Evolutionary conservation across 2,888 invertebrate species (phyloP), one percentile per base, ranked within the genome.

Genomic region (Masnerella sp.): DNA sequence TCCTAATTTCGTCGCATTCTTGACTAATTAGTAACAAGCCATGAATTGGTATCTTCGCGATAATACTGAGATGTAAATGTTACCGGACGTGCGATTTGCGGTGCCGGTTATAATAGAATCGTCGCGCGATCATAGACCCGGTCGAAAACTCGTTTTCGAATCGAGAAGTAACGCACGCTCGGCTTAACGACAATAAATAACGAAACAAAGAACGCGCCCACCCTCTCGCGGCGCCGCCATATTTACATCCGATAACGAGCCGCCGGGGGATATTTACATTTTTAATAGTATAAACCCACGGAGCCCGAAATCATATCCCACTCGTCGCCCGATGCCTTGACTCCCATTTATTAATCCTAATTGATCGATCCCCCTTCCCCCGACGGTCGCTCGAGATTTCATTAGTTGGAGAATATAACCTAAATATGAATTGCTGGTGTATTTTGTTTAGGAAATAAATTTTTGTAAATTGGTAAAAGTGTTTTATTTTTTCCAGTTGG

Each of bases 201-300:
- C 79, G 81, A 82, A 84, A 85, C 84, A 84, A 84, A 84, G 80
- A 67, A 81, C 81, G 80, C 77, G 69, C 73, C 69, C 72, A 59
- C 58, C 73, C 75, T 68, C 69, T 74, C 58, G 62, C 67, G 54
- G 78, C 71, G 79, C 80, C 79, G 81, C 79, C 81, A 82, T 85
- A 86, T 86, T 86, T 86, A 85, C 83, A 85, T 84, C 80, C 82
- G 84, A 85, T 86, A 86, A 86, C 85, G 85, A 86, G 85, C 84
- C 84, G 84, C 83, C 83, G 78, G 79, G 77, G 83, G 82, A 85
- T 85, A 86, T 86, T 86, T 85, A 84, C 85, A 86, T 85, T 85
- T 86, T 85, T 86, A 86, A 85, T 85, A 84, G 81, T 83, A 83
- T 84, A 84, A 85, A 83, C 83, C 83, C 76, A 83, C 84, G 81